Evolutionary conservation across 2,888 invertebrate species (phyloP).

Genomic region (Timandra comae): DNA sequence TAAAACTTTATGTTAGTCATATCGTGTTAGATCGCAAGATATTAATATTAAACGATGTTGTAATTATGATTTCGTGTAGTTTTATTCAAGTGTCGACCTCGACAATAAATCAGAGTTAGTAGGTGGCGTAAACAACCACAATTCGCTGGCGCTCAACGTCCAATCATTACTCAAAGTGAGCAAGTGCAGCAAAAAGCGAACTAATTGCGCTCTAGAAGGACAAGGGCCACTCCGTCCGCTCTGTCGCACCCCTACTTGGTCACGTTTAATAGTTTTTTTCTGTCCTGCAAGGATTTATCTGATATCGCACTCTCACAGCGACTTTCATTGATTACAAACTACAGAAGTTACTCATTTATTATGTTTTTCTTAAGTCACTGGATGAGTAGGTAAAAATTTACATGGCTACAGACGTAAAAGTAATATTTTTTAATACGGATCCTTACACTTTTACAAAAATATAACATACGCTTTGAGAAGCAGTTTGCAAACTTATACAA

Average conservation of each 20-base stretch:
- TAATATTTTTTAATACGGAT: no score
- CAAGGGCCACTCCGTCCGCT: constrained; percentile 58
- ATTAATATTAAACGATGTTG: constrained; percentile 28
- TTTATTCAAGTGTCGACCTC: constrained; percentile 33
- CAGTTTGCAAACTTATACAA: constrained; percentile 33
- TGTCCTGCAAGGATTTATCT: constrained; percentile 39
- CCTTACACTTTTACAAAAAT: no score
- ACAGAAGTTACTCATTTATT: no score
- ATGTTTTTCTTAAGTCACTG: no score
- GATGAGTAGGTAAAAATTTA: no score
- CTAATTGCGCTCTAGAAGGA: constrained; percentile 73
- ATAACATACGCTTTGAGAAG: constrained; percentile 32
- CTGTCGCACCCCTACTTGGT: constrained; percentile 68
- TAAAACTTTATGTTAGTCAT: constrained; percentile 16
- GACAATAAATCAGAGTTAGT: constrained; percentile 64
- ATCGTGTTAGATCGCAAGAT: constrained; percentile 32
- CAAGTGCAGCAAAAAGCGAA: constrained; percentile 66
- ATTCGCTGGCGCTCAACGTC: constrained; percentile 42
- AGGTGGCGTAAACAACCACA: constrained; percentile 61
- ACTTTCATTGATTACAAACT: no score
- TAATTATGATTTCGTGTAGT: constrained; percentile 40
- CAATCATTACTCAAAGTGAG: constrained; percentile 71
- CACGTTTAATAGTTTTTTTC: constrained; percentile 70
- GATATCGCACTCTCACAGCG: constrained; percentile 6
- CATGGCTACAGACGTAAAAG: no score